Percentiles rank a stretch among this genome's conserved stretches.
Conservation (phyloP, 1,140 invertebrate species). For the Lepidotrigona ventralis region DNA sequence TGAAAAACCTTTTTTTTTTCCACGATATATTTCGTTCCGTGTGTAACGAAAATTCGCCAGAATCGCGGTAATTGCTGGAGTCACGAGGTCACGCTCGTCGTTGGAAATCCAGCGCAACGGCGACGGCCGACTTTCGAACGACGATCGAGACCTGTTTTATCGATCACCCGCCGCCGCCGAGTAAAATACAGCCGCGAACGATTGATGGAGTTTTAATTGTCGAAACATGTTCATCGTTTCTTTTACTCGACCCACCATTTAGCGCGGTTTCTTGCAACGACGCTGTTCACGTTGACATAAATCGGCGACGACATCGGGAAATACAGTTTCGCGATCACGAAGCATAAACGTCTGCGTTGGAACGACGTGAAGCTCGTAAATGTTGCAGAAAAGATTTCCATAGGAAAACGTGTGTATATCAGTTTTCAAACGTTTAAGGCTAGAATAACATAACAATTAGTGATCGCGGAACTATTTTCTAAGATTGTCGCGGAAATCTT, state of each 20-base stretch:
- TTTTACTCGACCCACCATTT: background rate
- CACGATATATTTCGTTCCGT: background rate
- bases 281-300: background rate
- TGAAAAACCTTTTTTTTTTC: background rate
- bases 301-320: background rate
- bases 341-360: too few relatives aligned
- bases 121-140: conserved; percentile 8
- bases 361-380: too few relatives aligned
- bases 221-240: background rate
- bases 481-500: too few relatives aligned
- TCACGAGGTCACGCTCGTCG: conserved; percentile 14
- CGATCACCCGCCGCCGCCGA: background rate
- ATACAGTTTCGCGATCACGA: background rate
- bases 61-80: too few relatives aligned
- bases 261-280: background rate
- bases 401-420: too few relatives aligned
- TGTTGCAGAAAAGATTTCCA: too few relatives aligned
- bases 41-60: background rate
- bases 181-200: background rate
- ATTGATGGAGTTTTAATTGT: background rate
- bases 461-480: too few relatives aligned
- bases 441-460: too few relatives aligned
- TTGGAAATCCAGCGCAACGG: conserved; percentile 41
- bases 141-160: background rate
- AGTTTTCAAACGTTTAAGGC: too few relatives aligned